A percentile compares a stretch with the other conserved stretches of the same genome.
phyloP scores from a whole-genome alignment of 2,797 vertebrate genomes.

The Sebastes hubbsi region DNA sequence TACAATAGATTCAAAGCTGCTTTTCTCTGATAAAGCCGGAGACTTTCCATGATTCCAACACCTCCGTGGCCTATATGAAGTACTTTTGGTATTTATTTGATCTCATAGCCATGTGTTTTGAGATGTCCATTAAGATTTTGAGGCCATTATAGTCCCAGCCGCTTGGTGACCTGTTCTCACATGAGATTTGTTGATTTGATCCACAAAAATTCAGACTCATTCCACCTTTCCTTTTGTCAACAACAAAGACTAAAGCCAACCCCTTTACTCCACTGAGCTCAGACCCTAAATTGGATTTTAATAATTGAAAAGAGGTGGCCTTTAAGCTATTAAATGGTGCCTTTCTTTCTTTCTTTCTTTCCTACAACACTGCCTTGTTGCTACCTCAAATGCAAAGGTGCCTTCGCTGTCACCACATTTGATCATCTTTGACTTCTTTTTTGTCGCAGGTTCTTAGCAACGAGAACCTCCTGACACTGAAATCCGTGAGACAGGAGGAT shows the following conservation, averaged over 20 bases:
- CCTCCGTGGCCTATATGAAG: background rate
- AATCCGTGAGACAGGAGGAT: conserved; percentile 94
- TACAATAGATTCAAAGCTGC: background rate
- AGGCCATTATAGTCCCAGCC: conserved; percentile 9
- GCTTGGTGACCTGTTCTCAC: conserved; percentile 28
- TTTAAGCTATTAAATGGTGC: conserved; percentile 73
- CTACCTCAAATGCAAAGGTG: conserved; percentile 49
- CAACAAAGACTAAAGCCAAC: conserved; percentile 62
- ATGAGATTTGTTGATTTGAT: conserved; percentile 48
- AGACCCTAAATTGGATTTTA: conserved; percentile 85
- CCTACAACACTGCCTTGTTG: conserved; percentile 39
- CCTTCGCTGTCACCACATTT: conserved; percentile 45
- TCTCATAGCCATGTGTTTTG: background rate
- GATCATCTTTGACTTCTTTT: conserved; percentile 59
- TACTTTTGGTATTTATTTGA: background rate
- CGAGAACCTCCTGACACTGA: conserved; percentile 93
- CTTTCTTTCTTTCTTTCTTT: conserved; percentile 34
- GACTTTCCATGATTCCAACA: background rate
- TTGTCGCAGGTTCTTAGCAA: conserved; percentile 93
- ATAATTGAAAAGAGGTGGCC: conserved; percentile 83
- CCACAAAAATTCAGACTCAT: conserved; percentile 59
- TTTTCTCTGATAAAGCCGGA: background rate
- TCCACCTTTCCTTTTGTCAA: conserved; percentile 70
- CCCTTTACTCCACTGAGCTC: conserved; percentile 54
- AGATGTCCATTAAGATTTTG: conserved; percentile 19